These are phyloP conservation scores for Australoheros facetus DNA, from an alignment of 2,797 vertebrate genomes.

Conservation along the genomic window DNA sequence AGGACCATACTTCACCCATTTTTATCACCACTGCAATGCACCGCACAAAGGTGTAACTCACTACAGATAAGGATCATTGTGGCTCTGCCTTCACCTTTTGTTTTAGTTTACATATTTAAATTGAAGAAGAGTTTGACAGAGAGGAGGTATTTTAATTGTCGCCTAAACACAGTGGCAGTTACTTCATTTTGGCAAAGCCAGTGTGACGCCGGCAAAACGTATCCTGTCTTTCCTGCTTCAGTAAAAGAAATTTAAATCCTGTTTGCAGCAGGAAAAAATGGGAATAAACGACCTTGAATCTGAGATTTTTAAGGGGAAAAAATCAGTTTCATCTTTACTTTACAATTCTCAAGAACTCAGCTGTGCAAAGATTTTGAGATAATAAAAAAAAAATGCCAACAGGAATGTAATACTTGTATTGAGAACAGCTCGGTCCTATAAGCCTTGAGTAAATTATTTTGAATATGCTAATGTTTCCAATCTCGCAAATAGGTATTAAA, in stretches of 20 bases:
- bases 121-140: accelerated
- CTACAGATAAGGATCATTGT: not conserved
- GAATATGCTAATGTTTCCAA: not conserved
- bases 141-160: not conserved
- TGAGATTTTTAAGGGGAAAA: not conserved
- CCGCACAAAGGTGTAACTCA: not conserved
- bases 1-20: not conserved
- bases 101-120: not conserved
- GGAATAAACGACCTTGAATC: not conserved
- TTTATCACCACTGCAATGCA: not conserved
- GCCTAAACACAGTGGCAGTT: not conserved
- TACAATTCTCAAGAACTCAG: not conserved
- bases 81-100: not conserved
- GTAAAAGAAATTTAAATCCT: not conserved
- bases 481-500: not conserved
- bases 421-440: no score
- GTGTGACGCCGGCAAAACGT: not conserved
- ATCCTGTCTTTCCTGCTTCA: not conserved
- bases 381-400: accelerated
- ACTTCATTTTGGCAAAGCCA: not conserved
- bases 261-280: not conserved
- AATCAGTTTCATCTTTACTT: not conserved
- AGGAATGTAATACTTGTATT: not conserved
- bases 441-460: not conserved
- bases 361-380: not conserved